Percentiles rank a stretch among this genome's conserved stretches.
phyloP scores from a whole-genome alignment of 2,888 invertebrate species.

The Drosophila monieri region DNA sequence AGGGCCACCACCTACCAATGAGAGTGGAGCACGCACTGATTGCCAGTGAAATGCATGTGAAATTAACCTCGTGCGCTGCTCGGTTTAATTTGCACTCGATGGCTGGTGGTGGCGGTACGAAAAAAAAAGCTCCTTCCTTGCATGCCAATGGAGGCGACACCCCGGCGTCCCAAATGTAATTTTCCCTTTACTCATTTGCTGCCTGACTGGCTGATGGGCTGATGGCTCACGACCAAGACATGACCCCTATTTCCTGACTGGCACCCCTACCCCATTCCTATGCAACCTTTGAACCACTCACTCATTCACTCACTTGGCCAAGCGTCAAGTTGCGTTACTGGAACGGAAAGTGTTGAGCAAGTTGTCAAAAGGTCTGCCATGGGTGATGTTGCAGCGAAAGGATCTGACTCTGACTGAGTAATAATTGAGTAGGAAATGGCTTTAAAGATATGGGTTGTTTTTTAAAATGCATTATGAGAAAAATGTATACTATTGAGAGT shows the following conservation, averaged over 20 bases:
- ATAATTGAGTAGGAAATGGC: conserved; percentile 20
- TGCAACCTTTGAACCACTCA: conserved; percentile 13
- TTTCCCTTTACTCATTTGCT: conserved; percentile 72
- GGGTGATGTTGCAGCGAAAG: conserved; percentile 11
- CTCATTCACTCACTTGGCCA: conserved; percentile 16
- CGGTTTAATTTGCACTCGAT: conserved; percentile 76
- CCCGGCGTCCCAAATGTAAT: conserved; percentile 70
- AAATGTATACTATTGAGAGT: too few relatives aligned
- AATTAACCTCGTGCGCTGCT: conserved; percentile 75
- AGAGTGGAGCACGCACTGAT: conserved; percentile 71
- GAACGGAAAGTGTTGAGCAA: conserved; percentile 40
- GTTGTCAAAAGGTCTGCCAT: conserved; percentile 47
- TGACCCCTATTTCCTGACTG: conserved; percentile 33
- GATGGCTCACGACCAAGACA: conserved; percentile 43
- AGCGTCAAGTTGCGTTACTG: conserved; percentile 35
- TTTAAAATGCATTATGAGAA: too few relatives aligned
- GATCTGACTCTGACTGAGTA: conserved; percentile 20
- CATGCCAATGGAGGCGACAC: conserved; percentile 56
- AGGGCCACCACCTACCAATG: conserved; percentile 3
- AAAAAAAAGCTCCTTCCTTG: conserved; percentile 37
- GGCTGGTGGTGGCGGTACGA: conserved; percentile 28
- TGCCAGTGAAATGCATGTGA: conserved; percentile 78
- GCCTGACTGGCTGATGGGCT: conserved; percentile 63
- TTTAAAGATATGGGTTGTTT: neutral
- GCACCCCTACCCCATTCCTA: neutral